phyloP scores from a whole-genome alignment of 2,888 invertebrate genomes.

The Chirona hameri region DNA sequence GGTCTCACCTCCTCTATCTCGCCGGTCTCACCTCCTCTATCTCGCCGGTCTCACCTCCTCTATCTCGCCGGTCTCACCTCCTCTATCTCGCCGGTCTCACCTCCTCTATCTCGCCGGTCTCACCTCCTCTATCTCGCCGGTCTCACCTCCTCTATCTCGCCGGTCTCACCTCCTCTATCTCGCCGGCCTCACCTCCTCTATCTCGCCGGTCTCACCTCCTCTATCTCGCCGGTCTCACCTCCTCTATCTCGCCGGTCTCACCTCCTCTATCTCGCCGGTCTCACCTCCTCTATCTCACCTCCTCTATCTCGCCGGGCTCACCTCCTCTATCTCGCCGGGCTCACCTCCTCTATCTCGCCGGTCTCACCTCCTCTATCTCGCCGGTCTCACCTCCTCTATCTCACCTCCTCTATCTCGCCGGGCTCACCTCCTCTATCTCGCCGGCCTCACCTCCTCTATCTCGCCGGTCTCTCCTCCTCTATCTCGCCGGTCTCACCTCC shows the following conservation, averaged over 20 bases:
- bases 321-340: no score
- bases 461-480: no score
- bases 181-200: no score
- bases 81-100: slow-evolving; percentile 40
- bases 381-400: slow-evolving; percentile 38
- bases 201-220: slow-evolving; percentile 38
- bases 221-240: slow-evolving; percentile 40
- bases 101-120: no score
- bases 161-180: slow-evolving; percentile 39
- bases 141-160: no score
- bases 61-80: slow-evolving; percentile 38
- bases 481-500: slow-evolving; percentile 37
- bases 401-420: slow-evolving; percentile 40
- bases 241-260: slow-evolving; percentile 32
- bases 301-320: slow-evolving; percentile 40
- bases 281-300: slow-evolving; percentile 37
- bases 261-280: slow-evolving; percentile 40
- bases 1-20: no score
- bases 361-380: slow-evolving; percentile 40
- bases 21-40: slow-evolving; percentile 38
- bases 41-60: no score
- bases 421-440: no score
- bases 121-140: slow-evolving; percentile 40
- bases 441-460: slow-evolving; percentile 38
- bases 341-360: slow-evolving; percentile 40